Evolutionary conservation across 2,888 invertebrate species (phyloP), one percentile per base, ranked within the genome.

Genomic region (Phyllotreta striolata): DNA sequence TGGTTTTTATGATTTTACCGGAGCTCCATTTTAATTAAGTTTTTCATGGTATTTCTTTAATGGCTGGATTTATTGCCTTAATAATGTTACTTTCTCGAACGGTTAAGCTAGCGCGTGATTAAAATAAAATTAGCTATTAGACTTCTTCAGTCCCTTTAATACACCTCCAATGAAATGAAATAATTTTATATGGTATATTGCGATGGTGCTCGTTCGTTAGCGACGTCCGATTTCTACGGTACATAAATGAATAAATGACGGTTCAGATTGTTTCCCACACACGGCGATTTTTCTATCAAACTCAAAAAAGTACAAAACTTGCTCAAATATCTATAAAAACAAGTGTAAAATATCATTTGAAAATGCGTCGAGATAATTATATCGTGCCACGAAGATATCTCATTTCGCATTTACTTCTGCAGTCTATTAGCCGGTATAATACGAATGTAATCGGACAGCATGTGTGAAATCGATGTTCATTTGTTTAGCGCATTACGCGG

Each of bases 401-500:
- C 24, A 24, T 24, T 24, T 24, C 24, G 24, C 24, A 24, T 24
- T 24, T 3, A 24, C 24, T 24, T 24, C 1, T 24, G 24, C 4
- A 4, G 2, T 24, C n/a, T n/a, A n/a, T 24, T 24, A 24, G 24
- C 24, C 24, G 24, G 24, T 4, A 24, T 24, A 24, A n/a, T 24
- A 24, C 24, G 65, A 72, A 71, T 68, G 63, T 68, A 73, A 73
- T 73, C 73, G 61, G 70, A 69, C 70, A 67, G 72, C 72, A 72
- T 72, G 74, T 73, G 73, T 72, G 71, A 74, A 74, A 73, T 72
- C 72, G 70, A 67, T 66, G 71, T 69, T 70, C 73, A 71, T 74
- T 73, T 72, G 71, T 73, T 72, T 61, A 61, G 38, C 64, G 44
- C 40, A 24, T n/a, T 59, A 59, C 52, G 49, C 54, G 49, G 61